A percentile compares a stretch with the other conserved stretches of the same genome.
These are phyloP conservation scores for Crepidodera aurea DNA, from an alignment of 2,888 invertebrate species.

Conservation along the genomic window DNA sequence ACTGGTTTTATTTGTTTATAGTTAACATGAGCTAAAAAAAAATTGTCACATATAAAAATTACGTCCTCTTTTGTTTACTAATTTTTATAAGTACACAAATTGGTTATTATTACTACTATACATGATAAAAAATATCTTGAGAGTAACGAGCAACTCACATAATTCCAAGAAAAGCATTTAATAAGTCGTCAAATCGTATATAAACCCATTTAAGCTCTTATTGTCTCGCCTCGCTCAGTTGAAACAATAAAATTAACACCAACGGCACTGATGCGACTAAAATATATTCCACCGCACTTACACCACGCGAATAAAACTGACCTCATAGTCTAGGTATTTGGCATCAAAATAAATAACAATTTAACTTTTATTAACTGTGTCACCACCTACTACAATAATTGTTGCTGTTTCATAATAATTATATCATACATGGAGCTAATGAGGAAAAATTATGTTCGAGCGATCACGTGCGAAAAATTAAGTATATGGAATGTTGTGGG, in stretches of 20 bases:
- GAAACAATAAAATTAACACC: conserved; percentile 29
- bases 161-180: background rate
- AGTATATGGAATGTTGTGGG: background rate
- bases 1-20: no score
- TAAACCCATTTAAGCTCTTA: conserved; percentile 17
- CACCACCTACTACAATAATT: conserved; percentile 42
- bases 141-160: no score
- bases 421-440: conserved; percentile 8
- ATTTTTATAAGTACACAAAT: no score
- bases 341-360: conserved; percentile 51
- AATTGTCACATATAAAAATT: no score
- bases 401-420: conserved; percentile 35
- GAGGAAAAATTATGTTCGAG: conserved; percentile 9
- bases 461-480: conserved; percentile 2
- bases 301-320: conserved; percentile 54
- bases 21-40: no score
- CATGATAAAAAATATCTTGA: no score
- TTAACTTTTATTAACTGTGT: conserved; percentile 36
- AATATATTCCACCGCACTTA: conserved; percentile 35
- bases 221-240: conserved; percentile 8
- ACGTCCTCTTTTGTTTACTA: no score
- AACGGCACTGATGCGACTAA: conserved; percentile 29
- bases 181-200: conserved; percentile 3
- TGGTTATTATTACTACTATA: no score
- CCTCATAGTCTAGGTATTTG: conserved; percentile 56